Evolutionary conservation across 2,113 vertebrate genomes (phyloP).

Genomic region (Amphilophus citrinellus): DNA sequence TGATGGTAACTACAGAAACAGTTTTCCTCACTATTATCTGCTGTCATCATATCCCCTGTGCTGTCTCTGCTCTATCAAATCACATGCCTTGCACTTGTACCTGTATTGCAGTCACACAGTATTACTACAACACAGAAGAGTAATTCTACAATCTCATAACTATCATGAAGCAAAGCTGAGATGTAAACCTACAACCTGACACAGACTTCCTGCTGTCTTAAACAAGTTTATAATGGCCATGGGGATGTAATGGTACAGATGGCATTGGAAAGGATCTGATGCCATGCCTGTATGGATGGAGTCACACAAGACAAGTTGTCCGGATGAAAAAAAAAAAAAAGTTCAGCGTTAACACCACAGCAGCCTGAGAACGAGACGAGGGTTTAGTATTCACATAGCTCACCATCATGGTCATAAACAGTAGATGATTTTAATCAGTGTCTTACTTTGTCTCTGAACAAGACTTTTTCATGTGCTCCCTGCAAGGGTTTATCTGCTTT

Average conservation of each 20-base stretch:
- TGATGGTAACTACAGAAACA: conserved; percentile 38
- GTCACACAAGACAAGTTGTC: conserved; percentile 42
- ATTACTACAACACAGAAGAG: conserved; percentile 26
- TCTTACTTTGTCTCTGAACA: too few species aligned
- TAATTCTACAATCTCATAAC: conserved; percentile 21
- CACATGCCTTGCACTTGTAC: conserved; percentile 31
- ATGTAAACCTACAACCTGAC: conserved; percentile 31
- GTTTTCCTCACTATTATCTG: conserved; percentile 32
- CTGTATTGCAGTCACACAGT: conserved; percentile 19
- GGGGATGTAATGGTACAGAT: conserved; percentile 56
- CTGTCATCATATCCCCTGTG: conserved; percentile 40
- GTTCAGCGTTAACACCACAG: conserved; percentile 64
- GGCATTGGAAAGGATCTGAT: conserved; percentile 43
- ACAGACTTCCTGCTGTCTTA: conserved; percentile 49
- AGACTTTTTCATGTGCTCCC: too few species aligned
- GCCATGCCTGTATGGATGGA: conserved; percentile 68
- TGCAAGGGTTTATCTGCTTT: too few species aligned
- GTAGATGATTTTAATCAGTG: background rate
- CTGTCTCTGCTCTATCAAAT: conserved; percentile 41
- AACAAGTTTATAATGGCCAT: conserved; percentile 51
- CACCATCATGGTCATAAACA: background rate
- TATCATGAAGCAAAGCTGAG: conserved; percentile 26
- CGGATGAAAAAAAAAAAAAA: background rate
- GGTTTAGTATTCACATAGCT: conserved; percentile 27
- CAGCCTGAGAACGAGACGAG: background rate